Base-by-base conservation (phyloP, 2,888 invertebrate genomes). In the Drosophila lutescens region DNA sequence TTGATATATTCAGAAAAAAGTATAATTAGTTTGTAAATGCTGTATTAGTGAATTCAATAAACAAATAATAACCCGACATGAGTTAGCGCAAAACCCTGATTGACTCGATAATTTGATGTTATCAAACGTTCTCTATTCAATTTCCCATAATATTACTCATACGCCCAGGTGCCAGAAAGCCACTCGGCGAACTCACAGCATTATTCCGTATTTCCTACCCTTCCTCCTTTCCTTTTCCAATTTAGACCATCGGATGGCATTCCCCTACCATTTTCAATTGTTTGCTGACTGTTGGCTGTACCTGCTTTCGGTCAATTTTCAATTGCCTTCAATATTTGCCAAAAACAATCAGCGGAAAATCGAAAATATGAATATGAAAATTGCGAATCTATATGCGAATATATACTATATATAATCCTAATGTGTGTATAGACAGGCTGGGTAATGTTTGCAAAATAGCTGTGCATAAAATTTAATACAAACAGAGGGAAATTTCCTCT, bases 311-410 rank as follows among this genome's bases (percentile, higher is more conserved):
- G 34, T 66, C 71, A 56, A 79, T 50, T 76, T 82, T 86, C 58
- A 71, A 88, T 88, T 80, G 80, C 80, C 83, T 82, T 79, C 74
- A 86, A 82, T 73, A 80, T 86, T 79, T 86, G 88, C 80, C 80
- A 79, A 66, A 66, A 81, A 81, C 80, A 87, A 80, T 87, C 88
- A 80, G 72, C 79, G 88, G 77, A 57, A 68, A 72, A 68, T 68
- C 73, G 38, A 68, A 50, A 68, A 68, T 73, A 61, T 68, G 49
- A 72, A 73, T 73, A 72, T 68, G 63, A 73, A 41, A 73, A 61
- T 51, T 46, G 68, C 63, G 32, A 73, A 51, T 84, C 73, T 85
- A 61, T 62, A 44, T 38, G 36, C 58, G 32, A 63, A 32, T 20
- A 30, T 55, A 51, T 30, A 72, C 32, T 43, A 30, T 32, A 47